phyloP scores from a whole-genome alignment of 2,113 vertebrate species.

The Indri indri region DNA sequence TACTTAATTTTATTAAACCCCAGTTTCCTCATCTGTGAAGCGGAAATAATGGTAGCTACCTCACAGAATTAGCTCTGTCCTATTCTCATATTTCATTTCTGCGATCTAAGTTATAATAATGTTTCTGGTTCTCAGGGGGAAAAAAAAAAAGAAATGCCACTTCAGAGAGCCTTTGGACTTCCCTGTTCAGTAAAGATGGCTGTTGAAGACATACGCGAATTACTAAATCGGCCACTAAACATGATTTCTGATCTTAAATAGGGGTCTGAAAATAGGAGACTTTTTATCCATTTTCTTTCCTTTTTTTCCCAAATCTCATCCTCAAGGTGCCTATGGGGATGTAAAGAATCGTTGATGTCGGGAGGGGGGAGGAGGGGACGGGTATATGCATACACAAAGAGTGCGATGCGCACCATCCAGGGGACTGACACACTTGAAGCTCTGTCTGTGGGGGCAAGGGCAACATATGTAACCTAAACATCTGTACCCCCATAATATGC shows the following conservation, averaged over 20 bases:
- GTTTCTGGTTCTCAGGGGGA: neutral
- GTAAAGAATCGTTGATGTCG: neutral
- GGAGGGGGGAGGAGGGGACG: no score
- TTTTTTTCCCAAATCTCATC: neutral
- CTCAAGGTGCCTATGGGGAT: neutral
- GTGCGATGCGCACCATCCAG: no score
- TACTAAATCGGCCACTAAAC: neutral
- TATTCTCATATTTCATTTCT: constrained; percentile 32
- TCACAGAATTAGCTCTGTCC: neutral
- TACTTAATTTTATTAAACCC: neutral
- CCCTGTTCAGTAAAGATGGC: neutral
- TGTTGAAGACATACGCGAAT: neutral
- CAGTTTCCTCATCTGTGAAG: neutral
- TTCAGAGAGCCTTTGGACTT: neutral
- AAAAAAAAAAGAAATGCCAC: neutral
- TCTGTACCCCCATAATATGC: no score
- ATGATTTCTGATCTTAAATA: neutral
- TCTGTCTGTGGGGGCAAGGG: no score
- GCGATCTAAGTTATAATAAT: neutral
- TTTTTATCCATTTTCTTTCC: neutral
- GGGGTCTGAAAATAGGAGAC: neutral
- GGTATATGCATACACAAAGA: no score
- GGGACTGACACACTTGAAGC: no score
- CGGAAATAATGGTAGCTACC: constrained; percentile 14
- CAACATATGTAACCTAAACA: no score